Evolutionary conservation across 2,888 invertebrate genomes (phyloP).

Genomic region (Drosophila limbata): DNA sequence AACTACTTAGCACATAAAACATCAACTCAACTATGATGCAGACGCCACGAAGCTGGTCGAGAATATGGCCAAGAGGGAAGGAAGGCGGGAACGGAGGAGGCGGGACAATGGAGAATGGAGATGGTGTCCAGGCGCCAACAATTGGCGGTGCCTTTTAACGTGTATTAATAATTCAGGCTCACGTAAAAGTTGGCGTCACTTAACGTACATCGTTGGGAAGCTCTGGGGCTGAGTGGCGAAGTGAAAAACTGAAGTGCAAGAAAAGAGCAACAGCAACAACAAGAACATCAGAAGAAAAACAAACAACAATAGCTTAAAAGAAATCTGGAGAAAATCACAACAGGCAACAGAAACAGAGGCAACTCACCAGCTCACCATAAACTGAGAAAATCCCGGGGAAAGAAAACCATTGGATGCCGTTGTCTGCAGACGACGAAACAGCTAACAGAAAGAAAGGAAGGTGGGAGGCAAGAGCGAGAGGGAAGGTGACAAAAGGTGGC

Average conservation of each 20-base stretch:
- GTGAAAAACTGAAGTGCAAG: constrained; percentile 57
- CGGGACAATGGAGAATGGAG: background rate
- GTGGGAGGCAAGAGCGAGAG: background rate
- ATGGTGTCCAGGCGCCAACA: constrained; percentile 62
- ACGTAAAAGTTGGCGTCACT: constrained; percentile 81
- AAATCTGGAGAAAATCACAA: constrained; percentile 67
- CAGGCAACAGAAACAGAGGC: constrained; percentile 31
- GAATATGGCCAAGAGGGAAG: background rate
- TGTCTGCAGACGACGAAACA: constrained; percentile 71
- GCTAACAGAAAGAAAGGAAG: background rate
- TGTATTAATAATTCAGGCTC: constrained; percentile 83
- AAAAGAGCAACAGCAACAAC: constrained; percentile 38
- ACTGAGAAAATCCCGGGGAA: constrained; percentile 41
- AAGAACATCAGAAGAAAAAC: constrained; percentile 23
- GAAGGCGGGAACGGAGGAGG: background rate
- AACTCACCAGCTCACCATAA: constrained; percentile 40
- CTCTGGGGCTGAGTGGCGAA: constrained; percentile 7
- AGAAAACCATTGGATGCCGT: constrained; percentile 46
- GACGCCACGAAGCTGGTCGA: constrained; percentile 18
- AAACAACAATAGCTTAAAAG: constrained; percentile 59
- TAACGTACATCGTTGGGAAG: constrained; percentile 36
- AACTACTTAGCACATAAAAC: constrained; percentile 79
- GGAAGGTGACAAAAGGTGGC: constrained; percentile 6
- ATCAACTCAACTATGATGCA: constrained; percentile 70
- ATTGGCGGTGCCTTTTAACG: constrained; percentile 80